Base-by-base conservation (phyloP, 2,888 invertebrate species). In the Polydrusus cervinus region DNA sequence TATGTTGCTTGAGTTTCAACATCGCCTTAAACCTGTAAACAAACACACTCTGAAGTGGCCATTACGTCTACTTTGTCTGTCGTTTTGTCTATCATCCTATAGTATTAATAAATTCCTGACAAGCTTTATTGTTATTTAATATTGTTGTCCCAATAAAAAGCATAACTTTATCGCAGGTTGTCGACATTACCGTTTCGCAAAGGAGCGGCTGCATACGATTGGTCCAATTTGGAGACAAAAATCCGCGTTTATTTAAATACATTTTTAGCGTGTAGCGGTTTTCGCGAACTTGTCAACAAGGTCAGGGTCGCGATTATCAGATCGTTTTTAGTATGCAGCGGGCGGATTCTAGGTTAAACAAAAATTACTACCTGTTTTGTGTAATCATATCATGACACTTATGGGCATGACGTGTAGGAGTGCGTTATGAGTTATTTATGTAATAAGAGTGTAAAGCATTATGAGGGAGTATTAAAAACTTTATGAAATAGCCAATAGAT, bases 191-290 rank as follows among this genome's bases (percentile, higher is more conserved):
- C 72, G 72, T 72, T 66, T 20, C n/a, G 9, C 30, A 25, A 74
- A 45, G 74, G 74, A 40, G 74, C 70, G 75, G 49, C 60, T 57
- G 75, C 75, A 75, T 75, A 71, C 55, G 57, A 71, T 75, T 75
- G 75, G 75, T 75, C 71, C 75, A 67, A 55, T 75, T 75, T 51
- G 8, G 25, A 49, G 49, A 14, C 51, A 30, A 61, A 75, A 71
- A 75, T 65, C 75, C 66, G 66, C 45, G 18, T 71, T 66, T 75
- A 75, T 75, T 75, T 75, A 66, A 71, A 75, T 75, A 75, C 65
- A 75, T 72, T 72, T 72, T 72, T 72, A 57, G 67, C 72, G 60
- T 51, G 60, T 72, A 72, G 72, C 72, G 72, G 72, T 72, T 72
- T 72, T 34, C 14, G 66, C 49, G 61, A 72, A 72, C 20, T 47